A percentile compares a stretch with the other conserved stretches of the same genome.
Evolutionary conservation across 2,113 vertebrate genomes (phyloP).

Genomic region (Tragelaphus strepsiceros): DNA sequence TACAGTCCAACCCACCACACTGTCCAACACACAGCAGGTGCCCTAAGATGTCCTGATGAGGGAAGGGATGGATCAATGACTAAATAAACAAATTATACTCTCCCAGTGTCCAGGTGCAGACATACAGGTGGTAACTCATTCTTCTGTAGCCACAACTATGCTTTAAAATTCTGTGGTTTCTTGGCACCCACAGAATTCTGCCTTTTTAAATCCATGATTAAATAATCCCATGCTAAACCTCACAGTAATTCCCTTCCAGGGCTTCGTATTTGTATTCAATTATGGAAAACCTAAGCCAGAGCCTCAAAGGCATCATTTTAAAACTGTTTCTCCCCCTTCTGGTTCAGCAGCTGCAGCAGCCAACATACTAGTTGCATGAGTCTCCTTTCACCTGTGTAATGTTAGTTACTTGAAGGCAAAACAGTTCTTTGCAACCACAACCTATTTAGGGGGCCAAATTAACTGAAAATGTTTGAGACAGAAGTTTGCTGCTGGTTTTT

Average conservation of each 20-base stretch:
- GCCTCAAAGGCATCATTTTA: conserved; percentile 63
- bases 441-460: background rate
- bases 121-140: background rate
- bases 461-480: background rate
- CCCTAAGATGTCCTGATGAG: background rate
- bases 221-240: conserved; percentile 76
- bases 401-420: conserved; percentile 36
- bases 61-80: background rate
- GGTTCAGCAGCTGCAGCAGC: conserved; percentile 58
- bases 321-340: conserved; percentile 29
- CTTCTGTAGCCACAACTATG: conserved; percentile 46
- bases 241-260: conserved; percentile 72
- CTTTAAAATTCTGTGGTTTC: background rate
- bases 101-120: background rate
- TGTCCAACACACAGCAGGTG: background rate
- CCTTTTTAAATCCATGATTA: conserved; percentile 63
- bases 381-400: conserved; percentile 62
- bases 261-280: conserved; percentile 76
- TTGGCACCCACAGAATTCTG: conserved; percentile 49
- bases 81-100: background rate
- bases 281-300: conserved; percentile 71
- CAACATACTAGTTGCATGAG: background rate
- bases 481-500: fast-evolving
- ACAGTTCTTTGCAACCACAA: background rate
- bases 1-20: background rate